Evolutionary conservation across 2,113 vertebrate genomes (phyloP).

Genomic region (Callipepla squamata): DNA sequence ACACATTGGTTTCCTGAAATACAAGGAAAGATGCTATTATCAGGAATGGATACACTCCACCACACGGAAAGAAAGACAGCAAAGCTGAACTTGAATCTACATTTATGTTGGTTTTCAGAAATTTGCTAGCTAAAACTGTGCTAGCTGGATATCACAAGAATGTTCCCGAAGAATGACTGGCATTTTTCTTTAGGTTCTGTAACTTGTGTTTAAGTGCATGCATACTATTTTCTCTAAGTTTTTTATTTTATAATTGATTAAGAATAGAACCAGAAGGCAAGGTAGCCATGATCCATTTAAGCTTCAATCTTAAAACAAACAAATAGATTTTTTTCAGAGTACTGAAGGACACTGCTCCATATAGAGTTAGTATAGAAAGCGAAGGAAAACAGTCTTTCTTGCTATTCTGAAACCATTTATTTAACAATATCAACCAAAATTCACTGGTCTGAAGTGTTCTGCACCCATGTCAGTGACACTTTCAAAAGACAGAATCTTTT

Average conservation of each 20-base stretch:
- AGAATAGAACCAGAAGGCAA: neutral
- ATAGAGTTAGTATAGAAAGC: neutral
- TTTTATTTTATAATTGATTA: neutral
- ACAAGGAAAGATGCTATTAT: slow-evolving; percentile 5
- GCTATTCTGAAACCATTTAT: neutral
- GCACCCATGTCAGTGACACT: neutral
- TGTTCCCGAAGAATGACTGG: neutral
- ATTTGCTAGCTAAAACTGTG: neutral
- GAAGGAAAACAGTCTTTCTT: neutral
- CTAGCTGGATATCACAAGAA: neutral
- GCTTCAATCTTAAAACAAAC: neutral
- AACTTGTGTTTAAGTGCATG: neutral
- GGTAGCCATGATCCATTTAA: neutral
- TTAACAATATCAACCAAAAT: neutral
- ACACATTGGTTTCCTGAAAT: slow-evolving; percentile 93
- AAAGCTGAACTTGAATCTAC: neutral
- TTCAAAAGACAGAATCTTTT: neutral
- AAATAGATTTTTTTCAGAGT: neutral
- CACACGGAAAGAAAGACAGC: neutral
- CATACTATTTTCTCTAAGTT: neutral
- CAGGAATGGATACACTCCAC: neutral
- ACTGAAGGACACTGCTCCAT: neutral
- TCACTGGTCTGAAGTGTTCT: neutral
- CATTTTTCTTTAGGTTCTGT: neutral
- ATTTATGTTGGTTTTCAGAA: neutral